Evolutionary conservation across 2,797 vertebrate species (phyloP).

Genomic region (Lacerta agilis): DNA sequence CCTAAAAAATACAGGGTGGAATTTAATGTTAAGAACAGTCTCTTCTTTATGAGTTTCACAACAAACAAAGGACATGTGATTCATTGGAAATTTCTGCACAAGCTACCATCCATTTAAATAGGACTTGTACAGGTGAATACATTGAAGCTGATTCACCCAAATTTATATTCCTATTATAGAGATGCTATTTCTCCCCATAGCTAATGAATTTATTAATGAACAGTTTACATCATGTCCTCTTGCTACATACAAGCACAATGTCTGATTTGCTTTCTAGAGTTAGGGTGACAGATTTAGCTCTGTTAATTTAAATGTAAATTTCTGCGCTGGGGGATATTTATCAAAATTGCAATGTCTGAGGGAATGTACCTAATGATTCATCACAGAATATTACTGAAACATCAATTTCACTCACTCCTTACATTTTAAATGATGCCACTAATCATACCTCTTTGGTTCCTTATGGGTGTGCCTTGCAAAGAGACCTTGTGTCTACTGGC

Average conservation of each 20-base stretch:
- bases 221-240: background rate
- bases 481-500: conserved; percentile 28
- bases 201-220: conserved; percentile 4
- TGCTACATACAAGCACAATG: background rate
- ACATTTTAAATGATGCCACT: conserved; percentile 54
- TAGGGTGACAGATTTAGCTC: conserved; percentile 45
- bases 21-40: no score
- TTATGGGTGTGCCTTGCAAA: conserved; percentile 44
- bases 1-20: background rate
- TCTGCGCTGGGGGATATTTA: conserved; percentile 41
- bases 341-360: conserved; percentile 44
- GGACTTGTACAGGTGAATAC: background rate
- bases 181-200: background rate
- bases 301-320: conserved; percentile 56
- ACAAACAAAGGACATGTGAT: background rate
- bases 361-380: conserved; percentile 59
- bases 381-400: conserved; percentile 27
- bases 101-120: background rate
- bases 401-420: conserved; percentile 49
- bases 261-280: conserved; percentile 12
- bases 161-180: background rate
- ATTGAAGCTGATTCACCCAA: background rate
- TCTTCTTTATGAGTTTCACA: background rate
- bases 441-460: conserved; percentile 45
- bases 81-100: background rate